phyloP scores from a whole-genome alignment of 2,113 vertebrate species.

The Dicaeum eximium region DNA sequence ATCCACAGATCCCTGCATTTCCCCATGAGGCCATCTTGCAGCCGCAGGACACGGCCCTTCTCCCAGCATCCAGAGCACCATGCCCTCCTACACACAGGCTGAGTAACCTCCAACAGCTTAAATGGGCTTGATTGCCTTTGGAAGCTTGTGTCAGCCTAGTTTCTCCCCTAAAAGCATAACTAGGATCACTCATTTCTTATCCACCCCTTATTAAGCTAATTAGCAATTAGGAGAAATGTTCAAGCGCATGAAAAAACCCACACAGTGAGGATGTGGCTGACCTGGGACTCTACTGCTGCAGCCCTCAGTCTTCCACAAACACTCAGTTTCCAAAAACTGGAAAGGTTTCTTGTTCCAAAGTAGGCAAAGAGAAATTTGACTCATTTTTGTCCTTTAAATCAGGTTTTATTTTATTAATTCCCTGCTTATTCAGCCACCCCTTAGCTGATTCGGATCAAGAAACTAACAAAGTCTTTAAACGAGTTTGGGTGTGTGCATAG shows the following conservation, averaged over 20 bases:
- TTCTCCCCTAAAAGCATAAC: background rate
- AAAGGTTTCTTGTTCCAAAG: background rate
- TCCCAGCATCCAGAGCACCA: background rate
- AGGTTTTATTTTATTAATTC: background rate
- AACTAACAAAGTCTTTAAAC: background rate
- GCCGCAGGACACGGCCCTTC: fast-evolving
- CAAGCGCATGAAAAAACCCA: background rate
- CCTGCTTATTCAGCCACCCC: background rate
- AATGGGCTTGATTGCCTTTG: background rate
- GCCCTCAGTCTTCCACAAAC: background rate
- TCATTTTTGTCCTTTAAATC: background rate
- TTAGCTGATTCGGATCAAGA: background rate
- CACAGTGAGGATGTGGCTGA: background rate
- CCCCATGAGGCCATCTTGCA: background rate
- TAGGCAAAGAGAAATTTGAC: background rate
- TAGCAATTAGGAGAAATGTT: background rate
- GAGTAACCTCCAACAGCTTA: background rate
- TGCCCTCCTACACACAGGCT: fast-evolving
- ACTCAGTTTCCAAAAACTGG: background rate
- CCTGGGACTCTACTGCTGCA: background rate
- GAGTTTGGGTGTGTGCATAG: background rate
- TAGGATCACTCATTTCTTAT: background rate
- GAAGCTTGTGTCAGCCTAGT: background rate
- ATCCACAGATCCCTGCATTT: background rate
- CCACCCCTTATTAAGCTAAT: background rate